Conservation (phyloP, 2,113 vertebrate genomes). For the Platysternon megacephalum region DNA sequence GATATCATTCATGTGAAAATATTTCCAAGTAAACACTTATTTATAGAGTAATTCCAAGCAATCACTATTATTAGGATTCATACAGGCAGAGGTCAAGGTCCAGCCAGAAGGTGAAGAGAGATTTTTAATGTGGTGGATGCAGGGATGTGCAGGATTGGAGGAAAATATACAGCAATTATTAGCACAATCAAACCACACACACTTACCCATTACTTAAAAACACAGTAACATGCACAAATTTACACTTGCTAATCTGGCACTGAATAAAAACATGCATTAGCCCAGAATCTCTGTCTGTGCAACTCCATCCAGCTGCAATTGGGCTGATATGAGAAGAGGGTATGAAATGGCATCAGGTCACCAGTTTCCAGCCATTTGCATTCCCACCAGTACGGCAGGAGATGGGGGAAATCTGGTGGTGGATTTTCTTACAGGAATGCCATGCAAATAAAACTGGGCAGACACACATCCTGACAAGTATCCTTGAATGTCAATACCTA, state of each 20-base stretch:
- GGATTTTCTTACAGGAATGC: background rate
- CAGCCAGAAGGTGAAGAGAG: constrained; percentile 22
- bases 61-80: constrained; percentile 38
- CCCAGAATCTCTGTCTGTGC: background rate
- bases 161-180: constrained; percentile 6
- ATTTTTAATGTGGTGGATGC: background rate
- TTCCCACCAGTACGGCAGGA: background rate
- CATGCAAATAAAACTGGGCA: background rate
- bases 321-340: rapidly evolving
- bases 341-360: background rate
- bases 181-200: background rate
- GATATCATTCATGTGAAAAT: background rate
- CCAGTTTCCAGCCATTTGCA: background rate
- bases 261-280: background rate
- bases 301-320: background rate
- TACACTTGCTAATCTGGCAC: background rate
- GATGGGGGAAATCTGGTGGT: background rate
- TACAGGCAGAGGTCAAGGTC: constrained; percentile 20
- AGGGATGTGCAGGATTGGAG: background rate
- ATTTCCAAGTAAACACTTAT: constrained; percentile 9
- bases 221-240: background rate
- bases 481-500: background rate
- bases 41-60: constrained; percentile 41
- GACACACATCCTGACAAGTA: background rate
- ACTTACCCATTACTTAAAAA: background rate